A percentile compares a stretch with the other conserved stretches of the same genome.
phyloP scores from a whole-genome alignment of 2,888 invertebrate genomes.

The Mylabris sibirica region DNA sequence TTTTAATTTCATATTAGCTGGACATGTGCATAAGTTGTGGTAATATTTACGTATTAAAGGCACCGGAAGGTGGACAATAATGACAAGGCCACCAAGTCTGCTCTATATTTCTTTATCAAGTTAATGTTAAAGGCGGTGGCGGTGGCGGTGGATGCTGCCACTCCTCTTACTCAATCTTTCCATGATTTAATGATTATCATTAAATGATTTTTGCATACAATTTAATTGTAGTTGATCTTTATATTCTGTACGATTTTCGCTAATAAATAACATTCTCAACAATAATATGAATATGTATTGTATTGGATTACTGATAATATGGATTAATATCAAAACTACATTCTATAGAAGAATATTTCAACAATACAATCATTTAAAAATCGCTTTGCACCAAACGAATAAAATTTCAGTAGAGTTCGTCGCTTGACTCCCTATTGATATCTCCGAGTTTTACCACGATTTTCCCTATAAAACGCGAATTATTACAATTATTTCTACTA shows the following conservation, averaged over 20 bases:
- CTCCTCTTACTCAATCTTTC: slow-evolving; percentile 20
- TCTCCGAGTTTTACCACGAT: background rate
- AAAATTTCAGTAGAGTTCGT: background rate
- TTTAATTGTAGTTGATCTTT: background rate
- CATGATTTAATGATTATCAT: slow-evolving; percentile 21
- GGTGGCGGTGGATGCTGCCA: slow-evolving; percentile 30
- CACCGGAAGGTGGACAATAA: slow-evolving; percentile 27
- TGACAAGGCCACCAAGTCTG: slow-evolving; percentile 37
- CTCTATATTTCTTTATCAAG: slow-evolving; percentile 30
- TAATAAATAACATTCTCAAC: background rate
- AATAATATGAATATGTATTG: slow-evolving; percentile 2
- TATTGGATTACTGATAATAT: background rate
- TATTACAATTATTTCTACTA: background rate
- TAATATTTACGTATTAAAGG: slow-evolving; percentile 7
- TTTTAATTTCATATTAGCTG: slow-evolving; percentile 18
- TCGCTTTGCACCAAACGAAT: background rate
- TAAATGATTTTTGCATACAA: slow-evolving; percentile 19
- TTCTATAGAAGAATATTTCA: background rate
- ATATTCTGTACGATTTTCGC: background rate
- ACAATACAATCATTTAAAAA: background rate
- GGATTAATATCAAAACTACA: background rate
- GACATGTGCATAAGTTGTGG: slow-evolving; percentile 16
- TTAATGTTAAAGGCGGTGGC: slow-evolving; percentile 20
- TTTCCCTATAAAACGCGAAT: background rate
- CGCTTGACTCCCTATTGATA: background rate